Conservation (phyloP, 2,797 vertebrate species). For the Alfaro cultratus region DNA sequence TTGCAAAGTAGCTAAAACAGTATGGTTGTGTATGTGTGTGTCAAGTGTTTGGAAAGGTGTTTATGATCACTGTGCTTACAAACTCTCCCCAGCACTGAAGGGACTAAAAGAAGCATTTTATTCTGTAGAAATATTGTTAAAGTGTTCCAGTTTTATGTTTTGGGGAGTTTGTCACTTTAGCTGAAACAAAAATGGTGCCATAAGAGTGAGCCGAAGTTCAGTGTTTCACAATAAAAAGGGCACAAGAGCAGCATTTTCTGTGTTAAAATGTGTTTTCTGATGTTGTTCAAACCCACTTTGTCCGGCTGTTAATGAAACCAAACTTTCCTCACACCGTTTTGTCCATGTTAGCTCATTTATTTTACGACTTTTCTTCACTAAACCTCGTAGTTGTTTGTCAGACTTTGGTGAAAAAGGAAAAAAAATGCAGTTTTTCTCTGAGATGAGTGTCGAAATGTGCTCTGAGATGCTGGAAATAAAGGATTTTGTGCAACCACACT, state of each 20-base stretch:
- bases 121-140: slow-evolving; percentile 50
- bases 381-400: slow-evolving; percentile 47
- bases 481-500: slow-evolving; percentile 74
- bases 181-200: slow-evolving; percentile 62
- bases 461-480: slow-evolving; percentile 76
- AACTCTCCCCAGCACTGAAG: slow-evolving; percentile 63
- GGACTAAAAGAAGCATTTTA: slow-evolving; percentile 54
- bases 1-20: slow-evolving; percentile 32
- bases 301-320: slow-evolving; percentile 32
- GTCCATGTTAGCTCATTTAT: slow-evolving; percentile 54
- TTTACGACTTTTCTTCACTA: slow-evolving; percentile 66
- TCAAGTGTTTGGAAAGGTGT: neutral
- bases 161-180: slow-evolving; percentile 61
- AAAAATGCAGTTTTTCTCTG: slow-evolving; percentile 61
- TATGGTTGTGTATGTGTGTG: slow-evolving; percentile 37
- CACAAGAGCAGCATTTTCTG: slow-evolving; percentile 7
- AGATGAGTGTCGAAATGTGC: slow-evolving; percentile 66
- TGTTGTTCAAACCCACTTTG: slow-evolving; percentile 28
- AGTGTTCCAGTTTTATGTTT: slow-evolving; percentile 53
- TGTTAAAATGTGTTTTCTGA: neutral
- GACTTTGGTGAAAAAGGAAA: slow-evolving; percentile 12
- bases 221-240: slow-evolving; percentile 23
- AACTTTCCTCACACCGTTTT: slow-evolving; percentile 30
- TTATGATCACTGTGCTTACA: slow-evolving; percentile 65
- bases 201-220: slow-evolving; percentile 34